phyloP scores from a whole-genome alignment of 2,113 vertebrate genomes.

The Cathartes aura region DNA sequence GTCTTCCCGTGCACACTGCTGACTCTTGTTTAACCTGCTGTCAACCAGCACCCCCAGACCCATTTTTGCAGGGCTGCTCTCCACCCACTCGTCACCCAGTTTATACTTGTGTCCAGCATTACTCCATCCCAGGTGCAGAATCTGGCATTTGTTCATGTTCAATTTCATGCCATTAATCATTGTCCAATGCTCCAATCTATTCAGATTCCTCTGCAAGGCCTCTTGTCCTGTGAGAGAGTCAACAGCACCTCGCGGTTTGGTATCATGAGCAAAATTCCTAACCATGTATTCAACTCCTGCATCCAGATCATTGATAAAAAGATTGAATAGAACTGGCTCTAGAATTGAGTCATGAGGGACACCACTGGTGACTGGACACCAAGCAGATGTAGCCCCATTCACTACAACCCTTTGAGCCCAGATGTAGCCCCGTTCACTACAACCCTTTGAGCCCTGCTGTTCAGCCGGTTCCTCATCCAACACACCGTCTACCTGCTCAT shows the following conservation, averaged over 20 bases:
- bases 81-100: neutral
- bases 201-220: neutral
- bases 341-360: neutral
- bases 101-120: neutral
- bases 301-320: neutral
- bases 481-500: neutral
- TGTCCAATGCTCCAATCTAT: neutral
- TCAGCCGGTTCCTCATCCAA: neutral
- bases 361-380: fast-evolving
- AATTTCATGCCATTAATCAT: neutral
- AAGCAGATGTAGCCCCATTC: neutral
- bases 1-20: neutral
- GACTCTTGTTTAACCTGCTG: neutral
- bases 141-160: neutral
- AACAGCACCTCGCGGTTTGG: neutral
- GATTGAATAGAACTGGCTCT: neutral
- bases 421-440: neutral
- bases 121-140: neutral
- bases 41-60: neutral
- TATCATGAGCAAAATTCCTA: neutral
- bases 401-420: neutral
- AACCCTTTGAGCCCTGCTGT: neutral
- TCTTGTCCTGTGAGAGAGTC: neutral
- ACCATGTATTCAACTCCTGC: neutral
- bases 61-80: neutral